Percentiles rank a stretch among this genome's conserved stretches.
Evolutionary conservation across 2,113 vertebrate species (phyloP).

Genomic region (Corynorhinus townsendii): DNA sequence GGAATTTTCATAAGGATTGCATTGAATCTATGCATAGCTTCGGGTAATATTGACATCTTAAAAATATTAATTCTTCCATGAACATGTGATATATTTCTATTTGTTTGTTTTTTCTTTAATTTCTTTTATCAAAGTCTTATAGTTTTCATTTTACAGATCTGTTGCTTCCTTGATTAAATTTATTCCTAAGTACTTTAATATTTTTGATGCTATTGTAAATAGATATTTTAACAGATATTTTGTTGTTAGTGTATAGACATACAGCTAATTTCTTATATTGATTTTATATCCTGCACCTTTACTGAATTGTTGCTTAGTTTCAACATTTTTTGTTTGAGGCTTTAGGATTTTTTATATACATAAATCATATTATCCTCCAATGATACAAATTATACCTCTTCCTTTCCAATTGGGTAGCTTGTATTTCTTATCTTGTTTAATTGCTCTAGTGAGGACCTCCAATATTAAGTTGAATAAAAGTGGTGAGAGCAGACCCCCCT

Average conservation of each 20-base stretch:
- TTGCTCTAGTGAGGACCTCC: not conserved
- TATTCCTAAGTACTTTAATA: not conserved
- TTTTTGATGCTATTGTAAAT: not conserved
- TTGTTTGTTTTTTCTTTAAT: not conserved
- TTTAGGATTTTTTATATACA: not conserved
- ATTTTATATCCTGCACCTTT: not conserved
- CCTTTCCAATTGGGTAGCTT: not conserved
- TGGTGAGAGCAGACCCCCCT: not conserved
- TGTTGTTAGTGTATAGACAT: not conserved
- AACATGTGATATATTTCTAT: not conserved
- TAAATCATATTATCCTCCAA: not conserved
- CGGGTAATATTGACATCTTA: not conserved
- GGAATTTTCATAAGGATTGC: not conserved
- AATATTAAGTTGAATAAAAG: not conserved
- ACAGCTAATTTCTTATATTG: not conserved
- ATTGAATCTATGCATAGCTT: not conserved
- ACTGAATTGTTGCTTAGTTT: not conserved
- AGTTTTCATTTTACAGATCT: not conserved
- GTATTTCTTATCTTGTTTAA: not conserved
- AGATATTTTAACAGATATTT: not conserved
- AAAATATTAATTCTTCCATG: not conserved
- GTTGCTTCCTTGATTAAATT: not conserved
- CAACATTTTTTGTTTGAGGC: not conserved
- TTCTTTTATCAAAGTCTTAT: not conserved
- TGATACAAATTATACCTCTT: not conserved